These are phyloP conservation scores for Popillia japonica DNA, from an alignment of 1,140 invertebrate species.

Conservation along the genomic window DNA sequence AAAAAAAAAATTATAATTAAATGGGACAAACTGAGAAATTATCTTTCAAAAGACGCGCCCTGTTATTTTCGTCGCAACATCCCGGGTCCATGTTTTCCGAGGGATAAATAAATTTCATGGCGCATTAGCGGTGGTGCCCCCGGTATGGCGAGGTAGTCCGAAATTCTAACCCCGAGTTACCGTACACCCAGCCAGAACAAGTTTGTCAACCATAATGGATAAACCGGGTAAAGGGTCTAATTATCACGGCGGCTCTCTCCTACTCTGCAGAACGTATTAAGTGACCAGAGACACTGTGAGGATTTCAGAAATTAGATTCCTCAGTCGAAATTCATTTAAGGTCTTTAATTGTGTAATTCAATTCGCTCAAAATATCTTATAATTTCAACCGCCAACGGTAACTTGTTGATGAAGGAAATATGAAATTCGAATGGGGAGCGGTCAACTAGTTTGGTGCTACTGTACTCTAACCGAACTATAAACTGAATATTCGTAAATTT, in stretches of 20 bases:
- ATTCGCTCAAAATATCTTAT: slow-evolving; percentile 33
- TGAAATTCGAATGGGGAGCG: neutral
- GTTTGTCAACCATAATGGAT: slow-evolving; percentile 30
- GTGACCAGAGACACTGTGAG: slow-evolving; percentile 4
- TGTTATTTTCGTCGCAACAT: slow-evolving; percentile 16
- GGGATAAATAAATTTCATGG: slow-evolving; percentile 31
- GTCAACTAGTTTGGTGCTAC: neutral
- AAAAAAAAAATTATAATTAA: slow-evolving; percentile 18
- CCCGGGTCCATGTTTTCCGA: neutral
- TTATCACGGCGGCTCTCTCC: slow-evolving; percentile 6
- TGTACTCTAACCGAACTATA: neutral
- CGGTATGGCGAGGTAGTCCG: neutral
- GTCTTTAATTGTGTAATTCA: slow-evolving; percentile 17
- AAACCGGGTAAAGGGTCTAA: slow-evolving; percentile 28
- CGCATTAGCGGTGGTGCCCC: slow-evolving; percentile 4
- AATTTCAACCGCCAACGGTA: neutral
- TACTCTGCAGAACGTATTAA: slow-evolving; percentile 17
- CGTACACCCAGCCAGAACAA: slow-evolving; percentile 8
- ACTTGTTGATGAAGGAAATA: slow-evolving; percentile 7
- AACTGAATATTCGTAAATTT: neutral
- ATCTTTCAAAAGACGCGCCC: slow-evolving; percentile 14
- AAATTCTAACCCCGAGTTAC: neutral
- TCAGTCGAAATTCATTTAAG: slow-evolving; percentile 25
- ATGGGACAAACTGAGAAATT: slow-evolving; percentile 22
- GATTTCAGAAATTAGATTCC: slow-evolving; percentile 30